Evolutionary conservation across 2,797 vertebrate species (phyloP).

Genomic region (Microctenopoma stevenorrisi): DNA sequence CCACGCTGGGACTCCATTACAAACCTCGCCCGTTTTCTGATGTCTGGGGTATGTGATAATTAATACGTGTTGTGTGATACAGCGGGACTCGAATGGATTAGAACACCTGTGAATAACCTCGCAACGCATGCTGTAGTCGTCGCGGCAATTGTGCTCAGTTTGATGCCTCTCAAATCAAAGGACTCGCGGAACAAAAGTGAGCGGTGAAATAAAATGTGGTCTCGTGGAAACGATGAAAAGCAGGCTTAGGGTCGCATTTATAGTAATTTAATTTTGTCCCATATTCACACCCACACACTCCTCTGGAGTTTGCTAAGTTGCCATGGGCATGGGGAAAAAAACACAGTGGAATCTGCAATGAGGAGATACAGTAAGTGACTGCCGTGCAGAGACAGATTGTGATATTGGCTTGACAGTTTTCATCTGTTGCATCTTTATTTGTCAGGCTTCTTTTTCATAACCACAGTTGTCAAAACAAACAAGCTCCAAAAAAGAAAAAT

Average conservation of each 20-base stretch:
- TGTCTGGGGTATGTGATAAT: slow-evolving; percentile 70
- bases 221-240: slow-evolving; percentile 41
- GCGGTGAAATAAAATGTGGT: slow-evolving; percentile 34
- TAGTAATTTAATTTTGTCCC: slow-evolving; percentile 65
- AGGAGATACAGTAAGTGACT: slow-evolving; percentile 54
- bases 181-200: slow-evolving; percentile 32
- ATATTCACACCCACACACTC: slow-evolving; percentile 52
- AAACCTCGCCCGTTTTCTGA: slow-evolving; percentile 41
- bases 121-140: slow-evolving; percentile 42
- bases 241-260: slow-evolving; percentile 53
- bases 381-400: slow-evolving; percentile 53
- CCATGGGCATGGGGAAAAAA: slow-evolving; percentile 45
- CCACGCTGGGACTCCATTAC: slow-evolving; percentile 68
- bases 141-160: slow-evolving; percentile 49
- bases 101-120: slow-evolving; percentile 64
- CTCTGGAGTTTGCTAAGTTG: slow-evolving; percentile 61
- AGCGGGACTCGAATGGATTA: slow-evolving; percentile 54
- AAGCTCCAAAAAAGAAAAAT: slow-evolving; percentile 11
- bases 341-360: slow-evolving; percentile 45
- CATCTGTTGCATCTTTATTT: slow-evolving; percentile 36
- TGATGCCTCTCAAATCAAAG: slow-evolving; percentile 60
- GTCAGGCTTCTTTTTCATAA: slow-evolving; percentile 18
- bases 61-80: slow-evolving; percentile 67
- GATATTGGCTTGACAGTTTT: slow-evolving; percentile 40
- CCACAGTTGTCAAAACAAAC: slow-evolving; percentile 47